A percentile compares a stretch with the other conserved stretches of the same genome.
These are phyloP conservation scores for Callipepla californica DNA, from an alignment of 2,113 vertebrate genomes.

Conservation along the genomic window DNA sequence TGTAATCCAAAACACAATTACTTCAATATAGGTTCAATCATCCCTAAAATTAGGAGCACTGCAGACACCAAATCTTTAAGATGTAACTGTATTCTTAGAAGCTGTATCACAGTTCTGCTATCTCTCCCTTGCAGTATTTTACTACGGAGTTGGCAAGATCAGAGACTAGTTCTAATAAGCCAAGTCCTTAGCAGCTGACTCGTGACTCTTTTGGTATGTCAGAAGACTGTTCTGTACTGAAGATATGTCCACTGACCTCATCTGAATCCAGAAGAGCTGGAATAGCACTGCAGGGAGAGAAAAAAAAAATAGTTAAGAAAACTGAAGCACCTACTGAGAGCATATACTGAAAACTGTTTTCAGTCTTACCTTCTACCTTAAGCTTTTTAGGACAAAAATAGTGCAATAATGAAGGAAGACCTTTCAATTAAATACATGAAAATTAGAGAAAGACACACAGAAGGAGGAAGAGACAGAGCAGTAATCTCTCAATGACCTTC, in stretches of 20 bases:
- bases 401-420: background rate
- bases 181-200: slow-evolving; percentile 15
- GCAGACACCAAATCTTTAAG: background rate
- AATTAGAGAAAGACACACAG: background rate
- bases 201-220: slow-evolving; percentile 30
- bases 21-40: too few species aligned
- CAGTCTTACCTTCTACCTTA: background rate
- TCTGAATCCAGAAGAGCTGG: slow-evolving; percentile 87
- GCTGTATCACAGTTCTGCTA: background rate
- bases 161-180: background rate
- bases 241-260: slow-evolving; percentile 81
- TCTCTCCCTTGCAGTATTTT: background rate
- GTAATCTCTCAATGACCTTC: background rate
- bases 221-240: slow-evolving; percentile 29
- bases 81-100: background rate
- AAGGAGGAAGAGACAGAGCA: background rate
- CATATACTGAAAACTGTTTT: background rate
- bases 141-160: background rate
- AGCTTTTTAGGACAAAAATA: background rate
- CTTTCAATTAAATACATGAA: background rate
- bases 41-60: background rate
- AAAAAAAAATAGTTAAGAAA: background rate
- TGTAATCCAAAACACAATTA: background rate
- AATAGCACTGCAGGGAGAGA: slow-evolving; percentile 73
- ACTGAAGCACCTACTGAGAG: background rate